These are phyloP conservation scores for Orthosia gracilis DNA, from an alignment of 2,888 invertebrate genomes.

Conservation along the genomic window DNA sequence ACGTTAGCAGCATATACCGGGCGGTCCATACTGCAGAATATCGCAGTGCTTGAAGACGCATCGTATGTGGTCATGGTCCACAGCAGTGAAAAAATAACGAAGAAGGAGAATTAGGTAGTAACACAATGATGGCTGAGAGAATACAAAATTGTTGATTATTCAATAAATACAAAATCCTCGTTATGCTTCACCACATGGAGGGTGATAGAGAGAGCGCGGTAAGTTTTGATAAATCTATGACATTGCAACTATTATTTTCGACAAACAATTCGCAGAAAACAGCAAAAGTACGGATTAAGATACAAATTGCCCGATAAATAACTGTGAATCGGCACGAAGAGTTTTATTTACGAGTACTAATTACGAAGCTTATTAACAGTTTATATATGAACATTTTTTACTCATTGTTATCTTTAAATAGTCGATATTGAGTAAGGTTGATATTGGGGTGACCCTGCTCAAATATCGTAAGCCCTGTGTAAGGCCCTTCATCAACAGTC, in stretches of 20 bases:
- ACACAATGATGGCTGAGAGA: too few species aligned
- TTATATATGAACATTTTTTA: neutral
- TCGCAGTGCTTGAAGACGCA: neutral
- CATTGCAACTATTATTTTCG: neutral
- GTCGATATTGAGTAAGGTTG: neutral
- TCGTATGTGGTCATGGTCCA: too few species aligned
- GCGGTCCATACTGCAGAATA: too few species aligned
- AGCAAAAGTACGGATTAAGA: slow-evolving; percentile 1
- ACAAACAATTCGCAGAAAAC: slow-evolving; percentile 9
- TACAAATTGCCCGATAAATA: slow-evolving; percentile 17
- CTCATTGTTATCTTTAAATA: neutral
- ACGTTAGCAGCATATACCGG: neutral
- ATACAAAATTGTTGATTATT: too few species aligned
- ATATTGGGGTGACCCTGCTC: neutral
- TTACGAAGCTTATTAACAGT: neutral
- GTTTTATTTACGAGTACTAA: neutral
- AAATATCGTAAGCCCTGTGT: slow-evolving; percentile 10
- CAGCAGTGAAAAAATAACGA: neutral
- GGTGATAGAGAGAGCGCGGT: too few species aligned
- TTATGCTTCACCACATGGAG: too few species aligned
- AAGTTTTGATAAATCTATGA: neutral
- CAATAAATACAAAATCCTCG: too few species aligned
- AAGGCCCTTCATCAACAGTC: neutral
- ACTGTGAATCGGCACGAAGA: neutral
- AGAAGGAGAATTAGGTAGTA: too few species aligned